Evolutionary conservation across 2,113 vertebrate species (phyloP), one percentile per base, ranked within the genome.

Genomic region (Montifringilla adamsi): DNA sequence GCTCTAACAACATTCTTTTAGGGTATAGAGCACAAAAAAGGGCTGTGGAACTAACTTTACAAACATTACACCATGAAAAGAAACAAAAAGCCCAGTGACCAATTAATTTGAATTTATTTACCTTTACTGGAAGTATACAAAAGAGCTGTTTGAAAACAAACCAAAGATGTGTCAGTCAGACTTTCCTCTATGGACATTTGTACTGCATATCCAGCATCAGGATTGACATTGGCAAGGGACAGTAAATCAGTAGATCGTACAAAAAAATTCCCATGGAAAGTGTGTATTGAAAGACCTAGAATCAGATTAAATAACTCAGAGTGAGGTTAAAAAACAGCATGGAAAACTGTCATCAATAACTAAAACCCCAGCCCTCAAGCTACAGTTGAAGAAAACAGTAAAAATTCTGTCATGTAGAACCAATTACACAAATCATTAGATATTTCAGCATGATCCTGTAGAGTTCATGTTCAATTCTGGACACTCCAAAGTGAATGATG

Each of bases 101-200:
- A 39, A n/a, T 53, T 82, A 39, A 69, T 73, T 44, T 60, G 20
- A 68, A 68, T 85, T 47, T 60, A 70, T 50, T 94, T 97, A 99
- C 99, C 99, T 99, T 99, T 99, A 97, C 99, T 99, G 64, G 99
- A 99, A 18, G 99, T 99, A 96, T 99, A 99, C 14, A 99, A 97
- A 46, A 99, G 98, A 33, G 99, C 99, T 11, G 99, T 99, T 69
- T 99, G 99, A 97, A 99, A 99, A 95, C 99, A 99, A 86, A 98
- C 99, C 59, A 99, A 97, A 21, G 99, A 99, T 10, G 99, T 99
- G 92, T 99, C 99, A 2, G 98, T 98, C 78, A 99, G 96, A 87
- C 98, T 99, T 96, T 99, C 99, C 35, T 99, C 99, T 12, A 99
- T 99, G 1, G 99, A 99, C 98, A 99, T 98, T 96, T 99, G 99